Evolutionary conservation across 2,113 vertebrate genomes (phyloP), one percentile per base, ranked within the genome.

Genomic region (Hipposideros armiger): DNA sequence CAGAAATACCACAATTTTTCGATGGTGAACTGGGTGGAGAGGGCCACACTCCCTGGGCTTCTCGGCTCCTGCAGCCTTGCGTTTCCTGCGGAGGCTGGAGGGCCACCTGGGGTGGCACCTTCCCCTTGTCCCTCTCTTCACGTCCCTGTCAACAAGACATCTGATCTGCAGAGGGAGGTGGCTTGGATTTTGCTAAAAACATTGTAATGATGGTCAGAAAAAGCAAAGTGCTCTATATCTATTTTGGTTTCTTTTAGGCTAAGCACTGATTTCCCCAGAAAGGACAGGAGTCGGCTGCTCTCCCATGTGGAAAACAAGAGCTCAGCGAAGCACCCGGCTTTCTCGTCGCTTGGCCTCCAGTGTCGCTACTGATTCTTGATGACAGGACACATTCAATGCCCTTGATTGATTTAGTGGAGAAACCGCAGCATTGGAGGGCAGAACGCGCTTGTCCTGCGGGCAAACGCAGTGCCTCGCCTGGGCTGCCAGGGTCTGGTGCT

Each of bases 251-350:
- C 87, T 56, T 95, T 94, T 30, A 84, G 47, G 82, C 90, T 77
- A 86, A 96, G 96, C 95, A 92, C 28, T 67, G 78, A 69, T 74
- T 95, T 92, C 87, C 92, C 87, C 90, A 96, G 90, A 74, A 96
- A 47, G 92, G 54, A 17, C 7, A 0, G 24, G 91, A 72, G 67
- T 82, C 78, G 95, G 77, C 93, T 9, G 3, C 20, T 28, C 73
- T 95, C 69, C 69, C 7, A 28, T 0, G 10, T 2, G 62, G 85
- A 85, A 91, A 93, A 47, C 77, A 36, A 70, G 26, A 81, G 60
- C 91, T 96, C 87, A 81, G 95, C 7, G 15, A 80, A 87, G 87
- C 80, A 17, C 80, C n/a, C 0, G 15, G 13, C 36, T 78, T 67
- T 56, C 87, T 66, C 45, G 0, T 47, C 76, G 19, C 72, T 88